A percentile compares a stretch with the other conserved stretches of the same genome.
phyloP scores from a whole-genome alignment of 2,797 vertebrate genomes.

The Eupleurogrammus muticus region DNA sequence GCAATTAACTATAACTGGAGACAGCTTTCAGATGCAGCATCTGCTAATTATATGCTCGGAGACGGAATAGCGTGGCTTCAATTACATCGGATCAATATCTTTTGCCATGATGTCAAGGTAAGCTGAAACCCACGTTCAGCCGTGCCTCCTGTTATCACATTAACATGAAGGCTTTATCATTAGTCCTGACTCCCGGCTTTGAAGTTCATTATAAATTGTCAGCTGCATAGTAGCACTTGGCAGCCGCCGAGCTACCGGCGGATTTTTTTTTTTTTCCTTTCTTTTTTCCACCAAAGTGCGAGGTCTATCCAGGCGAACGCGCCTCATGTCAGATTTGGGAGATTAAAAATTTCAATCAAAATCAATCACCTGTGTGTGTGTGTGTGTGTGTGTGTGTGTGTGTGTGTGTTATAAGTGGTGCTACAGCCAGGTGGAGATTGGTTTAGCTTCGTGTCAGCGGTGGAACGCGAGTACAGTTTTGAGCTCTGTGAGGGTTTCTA shows the following conservation, averaged over 20 bases:
- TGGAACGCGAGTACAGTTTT: too few species aligned
- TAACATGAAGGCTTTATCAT: slow-evolving; percentile 73
- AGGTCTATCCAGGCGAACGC: not conserved
- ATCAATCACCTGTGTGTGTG: not conserved
- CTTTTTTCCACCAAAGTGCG: not conserved
- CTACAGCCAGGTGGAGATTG: not conserved
- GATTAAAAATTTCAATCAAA: not conserved
- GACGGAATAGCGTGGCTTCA: slow-evolving; percentile 69
- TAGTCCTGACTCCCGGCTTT: slow-evolving; percentile 56
- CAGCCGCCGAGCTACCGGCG: slow-evolving; percentile 21
- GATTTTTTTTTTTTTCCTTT: slow-evolving; percentile 25
- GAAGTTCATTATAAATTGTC: slow-evolving; percentile 52
- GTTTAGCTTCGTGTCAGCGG: slow-evolving; percentile 1
- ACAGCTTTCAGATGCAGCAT: slow-evolving; percentile 74
- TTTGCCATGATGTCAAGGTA: slow-evolving; percentile 72
- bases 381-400: too few species aligned
- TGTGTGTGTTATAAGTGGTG: too few species aligned
- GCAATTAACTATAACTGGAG: slow-evolving; percentile 63
- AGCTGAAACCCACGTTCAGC: slow-evolving; percentile 66
- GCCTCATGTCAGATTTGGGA: slow-evolving; percentile 6
- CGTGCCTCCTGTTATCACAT: slow-evolving; percentile 71
- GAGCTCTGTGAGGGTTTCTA: too few species aligned
- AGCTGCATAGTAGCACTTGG: slow-evolving; percentile 31
- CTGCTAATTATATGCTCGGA: slow-evolving; percentile 74
- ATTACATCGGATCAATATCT: slow-evolving; percentile 76